phyloP scores from a whole-genome alignment of 2,113 vertebrate species.

The Gallinago media region DNA sequence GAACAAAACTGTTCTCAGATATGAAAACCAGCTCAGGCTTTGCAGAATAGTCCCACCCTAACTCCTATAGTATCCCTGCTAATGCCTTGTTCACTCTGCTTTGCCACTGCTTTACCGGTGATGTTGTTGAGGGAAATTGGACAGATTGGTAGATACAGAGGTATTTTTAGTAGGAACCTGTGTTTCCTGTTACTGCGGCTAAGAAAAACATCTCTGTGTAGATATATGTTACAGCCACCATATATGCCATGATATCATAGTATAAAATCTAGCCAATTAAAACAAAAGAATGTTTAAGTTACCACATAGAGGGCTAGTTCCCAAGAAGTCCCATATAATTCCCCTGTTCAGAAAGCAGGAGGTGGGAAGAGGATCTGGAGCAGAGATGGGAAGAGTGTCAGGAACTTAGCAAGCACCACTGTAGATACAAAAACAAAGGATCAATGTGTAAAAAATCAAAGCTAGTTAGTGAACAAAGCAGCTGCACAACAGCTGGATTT shows the following conservation, averaged over 20 bases:
- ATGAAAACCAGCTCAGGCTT: not conserved
- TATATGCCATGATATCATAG: not conserved
- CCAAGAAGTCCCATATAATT: not conserved
- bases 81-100: not conserved
- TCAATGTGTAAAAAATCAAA: not conserved
- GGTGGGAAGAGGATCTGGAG: not conserved
- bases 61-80: not conserved
- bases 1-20: not conserved
- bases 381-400: not conserved
- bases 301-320: not conserved
- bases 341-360: not conserved
- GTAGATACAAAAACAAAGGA: not conserved
- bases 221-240: not conserved
- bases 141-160: not conserved
- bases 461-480: not conserved
- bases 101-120: not conserved
- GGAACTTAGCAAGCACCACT: not conserved
- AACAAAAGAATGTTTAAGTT: not conserved
- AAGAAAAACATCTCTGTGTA: fast-evolving
- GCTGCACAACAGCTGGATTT: not conserved
- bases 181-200: not conserved
- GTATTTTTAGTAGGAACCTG: not conserved
- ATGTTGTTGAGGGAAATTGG: not conserved
- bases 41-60: not conserved
- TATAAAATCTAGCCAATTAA: not conserved